A percentile compares a stretch with the other conserved stretches of the same genome.
Conservation (phyloP, 2,797 vertebrate species). For the Rhyacichthys aspro region DNA sequence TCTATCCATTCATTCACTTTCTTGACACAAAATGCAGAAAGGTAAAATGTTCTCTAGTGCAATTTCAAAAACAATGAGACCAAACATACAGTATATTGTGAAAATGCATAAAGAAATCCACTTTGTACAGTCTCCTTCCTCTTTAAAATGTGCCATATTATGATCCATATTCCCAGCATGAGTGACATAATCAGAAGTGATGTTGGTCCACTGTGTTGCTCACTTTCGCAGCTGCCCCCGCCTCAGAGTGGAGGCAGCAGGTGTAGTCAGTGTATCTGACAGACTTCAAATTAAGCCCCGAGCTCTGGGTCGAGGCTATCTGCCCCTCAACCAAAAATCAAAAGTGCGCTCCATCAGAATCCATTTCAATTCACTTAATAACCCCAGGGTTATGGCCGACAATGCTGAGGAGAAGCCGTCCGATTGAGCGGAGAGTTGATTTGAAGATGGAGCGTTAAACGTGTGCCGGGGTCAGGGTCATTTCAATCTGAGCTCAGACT, state of each 20-base stretch:
- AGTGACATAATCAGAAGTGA: too few relatives aligned
- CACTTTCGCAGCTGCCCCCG: too few relatives aligned
- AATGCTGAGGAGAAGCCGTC: slow-evolving; percentile 24
- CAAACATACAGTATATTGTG: too few relatives aligned
- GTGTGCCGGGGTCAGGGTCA: slow-evolving; percentile 30
- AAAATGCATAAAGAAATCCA: too few relatives aligned
- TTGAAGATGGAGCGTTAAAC: slow-evolving; percentile 21
- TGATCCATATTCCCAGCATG: too few relatives aligned
- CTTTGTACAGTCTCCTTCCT: too few relatives aligned
- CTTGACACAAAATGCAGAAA: too few relatives aligned
- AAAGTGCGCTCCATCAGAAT: slow-evolving; percentile 49
- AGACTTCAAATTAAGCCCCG: slow-evolving; percentile 40
- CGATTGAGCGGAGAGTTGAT: slow-evolving; percentile 35
- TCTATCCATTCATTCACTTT: too few relatives aligned
- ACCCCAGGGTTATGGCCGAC: slow-evolving; percentile 24
- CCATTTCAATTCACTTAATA: slow-evolving; percentile 44
- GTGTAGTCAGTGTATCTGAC: slow-evolving; percentile 30
- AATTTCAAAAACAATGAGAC: too few relatives aligned
- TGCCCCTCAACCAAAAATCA: slow-evolving; percentile 47
- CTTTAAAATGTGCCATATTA: too few relatives aligned
- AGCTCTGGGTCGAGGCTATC: slow-evolving; percentile 28
- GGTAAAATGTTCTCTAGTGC: too few relatives aligned
- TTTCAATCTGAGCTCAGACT: slow-evolving; percentile 31
- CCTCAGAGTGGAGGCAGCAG: not conserved
- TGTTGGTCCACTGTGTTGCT: not conserved